Evolutionary conservation across 1,140 invertebrate species (phyloP), one percentile per base, ranked within the genome.

Genomic region (Leptonema lineaticorne): DNA sequence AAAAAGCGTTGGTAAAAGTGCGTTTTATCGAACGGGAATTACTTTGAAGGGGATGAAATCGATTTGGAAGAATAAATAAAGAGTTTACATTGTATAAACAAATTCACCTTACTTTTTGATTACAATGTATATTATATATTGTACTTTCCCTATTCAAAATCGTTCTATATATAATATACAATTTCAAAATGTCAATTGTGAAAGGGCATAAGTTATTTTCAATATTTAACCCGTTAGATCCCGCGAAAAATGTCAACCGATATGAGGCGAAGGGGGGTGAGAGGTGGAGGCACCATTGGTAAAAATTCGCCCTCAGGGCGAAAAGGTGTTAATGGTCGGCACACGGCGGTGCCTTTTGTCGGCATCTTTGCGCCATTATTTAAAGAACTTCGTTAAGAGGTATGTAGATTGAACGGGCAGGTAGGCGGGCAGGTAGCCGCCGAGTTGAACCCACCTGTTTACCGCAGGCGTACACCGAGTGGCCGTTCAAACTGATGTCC

Each of bases 351-450:
- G 27, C 62, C 62, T 64, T 64, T 64, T 64, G 62, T 64, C 62
- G 62, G 62, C 62, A 27, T 64, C 62, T 64, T 64, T 64, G 62
- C 62, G 50, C 45, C 62, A 64, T 64, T 64, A 64, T 64, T 64
- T 64, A 64, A 64, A 64, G 62, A 64, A 50, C 16, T 64, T 64
- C 62, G 62, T 64, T 64, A 64, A 64, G 62, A 64, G 62, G 62
- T 64, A 64, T 64, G 62, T 64, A 64, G 62, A 64, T 64, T 64
- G 62, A 50, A 22, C 62, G 22, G 58, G 46, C 37, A 64, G 62
- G 59, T 41, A 63, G 59, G 59, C 29, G 33, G 41, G 29, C 50
- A 53, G 50, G 50, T 53, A 53, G 20, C 50, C 20, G 50, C 22
- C 20, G 50, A 41, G 37, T 41, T 41, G 37, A 28, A 50, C 62